Conservation (phyloP, 2,797 vertebrate genomes). For the Muscicapa comitata region DNA sequence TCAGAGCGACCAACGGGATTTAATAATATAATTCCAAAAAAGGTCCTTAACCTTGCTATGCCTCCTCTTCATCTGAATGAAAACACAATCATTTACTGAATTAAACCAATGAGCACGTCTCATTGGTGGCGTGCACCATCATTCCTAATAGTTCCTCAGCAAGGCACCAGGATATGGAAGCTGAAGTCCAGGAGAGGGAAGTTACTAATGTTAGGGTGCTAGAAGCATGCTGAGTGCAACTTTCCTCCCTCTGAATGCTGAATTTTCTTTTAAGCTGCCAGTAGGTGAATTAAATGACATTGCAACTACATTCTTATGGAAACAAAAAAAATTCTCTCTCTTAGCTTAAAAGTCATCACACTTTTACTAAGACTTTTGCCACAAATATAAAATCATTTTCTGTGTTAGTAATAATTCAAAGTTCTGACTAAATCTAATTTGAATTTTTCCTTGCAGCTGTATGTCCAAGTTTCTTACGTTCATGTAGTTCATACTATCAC, state of each 20-base stretch:
- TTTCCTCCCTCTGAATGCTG: slow-evolving; percentile 22
- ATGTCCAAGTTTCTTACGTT: slow-evolving; percentile 3
- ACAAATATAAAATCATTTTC: background rate
- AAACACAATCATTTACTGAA: background rate
- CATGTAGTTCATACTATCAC: background rate
- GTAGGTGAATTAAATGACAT: slow-evolving; percentile 39
- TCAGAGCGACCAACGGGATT: background rate
- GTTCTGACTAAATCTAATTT: background rate
- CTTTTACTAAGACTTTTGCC: slow-evolving; percentile 21
- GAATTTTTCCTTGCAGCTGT: background rate
- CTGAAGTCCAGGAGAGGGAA: background rate
- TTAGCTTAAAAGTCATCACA: slow-evolving; percentile 48
- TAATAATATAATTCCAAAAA: background rate
- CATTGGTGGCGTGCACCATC: background rate
- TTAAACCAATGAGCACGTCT: background rate
- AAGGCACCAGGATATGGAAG: background rate
- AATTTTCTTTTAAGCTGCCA: slow-evolving; percentile 35
- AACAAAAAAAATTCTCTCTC: background rate
- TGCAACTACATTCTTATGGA: slow-evolving; percentile 13
- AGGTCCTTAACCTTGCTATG: background rate
- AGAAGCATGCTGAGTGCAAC: background rate
- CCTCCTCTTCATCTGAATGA: background rate
- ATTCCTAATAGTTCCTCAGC: background rate
- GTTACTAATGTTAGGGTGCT: background rate
- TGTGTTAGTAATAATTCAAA: background rate